These are phyloP conservation scores for Habropoda laboriosa DNA, from an alignment of 1,140 invertebrate species.

Conservation along the genomic window DNA sequence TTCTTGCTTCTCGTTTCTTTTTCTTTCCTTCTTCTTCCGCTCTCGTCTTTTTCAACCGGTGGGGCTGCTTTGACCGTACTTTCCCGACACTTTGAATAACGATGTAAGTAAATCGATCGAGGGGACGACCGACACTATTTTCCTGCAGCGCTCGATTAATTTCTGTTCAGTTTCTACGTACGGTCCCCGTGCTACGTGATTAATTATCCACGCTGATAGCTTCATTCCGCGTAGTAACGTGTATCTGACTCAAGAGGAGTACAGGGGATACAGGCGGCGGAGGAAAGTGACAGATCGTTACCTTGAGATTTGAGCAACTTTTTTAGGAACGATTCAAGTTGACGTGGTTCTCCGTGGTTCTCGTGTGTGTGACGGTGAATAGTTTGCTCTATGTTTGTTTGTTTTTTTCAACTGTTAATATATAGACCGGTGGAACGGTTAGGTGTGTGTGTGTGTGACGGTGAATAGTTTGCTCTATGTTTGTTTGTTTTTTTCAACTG, in stretches of 20 bases:
- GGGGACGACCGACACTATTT: constrained; percentile 19
- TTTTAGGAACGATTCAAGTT: not conserved
- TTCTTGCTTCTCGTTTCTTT: too few species aligned
- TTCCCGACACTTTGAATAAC: constrained; percentile 53
- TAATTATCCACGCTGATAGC: constrained; percentile 39
- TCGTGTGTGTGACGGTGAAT: not conserved
- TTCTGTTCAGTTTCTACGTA: constrained; percentile 36
- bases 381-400: not conserved
- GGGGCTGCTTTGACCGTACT: constrained; percentile 27
- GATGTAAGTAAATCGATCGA: constrained; percentile 45
- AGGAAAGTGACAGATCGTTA: constrained; percentile 30
- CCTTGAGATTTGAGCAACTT: not conserved
- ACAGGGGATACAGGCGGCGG: not conserved
- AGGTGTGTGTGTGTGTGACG: not conserved
- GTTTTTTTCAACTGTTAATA: too few species aligned
- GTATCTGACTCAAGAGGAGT: constrained; percentile 14
- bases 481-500: constrained; percentile 1
- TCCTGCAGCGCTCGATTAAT: constrained; percentile 32
- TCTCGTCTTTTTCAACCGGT: not conserved
- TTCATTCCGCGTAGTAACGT: constrained; percentile 23
- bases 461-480: not conserved
- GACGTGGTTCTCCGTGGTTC: not conserved
- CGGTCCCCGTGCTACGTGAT: constrained; percentile 17
- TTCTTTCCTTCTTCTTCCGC: not conserved
- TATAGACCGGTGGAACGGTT: too few species aligned